Evolutionary conservation across 2,113 vertebrate genomes (phyloP).

Genomic region (Entomyzon cyanotis): DNA sequence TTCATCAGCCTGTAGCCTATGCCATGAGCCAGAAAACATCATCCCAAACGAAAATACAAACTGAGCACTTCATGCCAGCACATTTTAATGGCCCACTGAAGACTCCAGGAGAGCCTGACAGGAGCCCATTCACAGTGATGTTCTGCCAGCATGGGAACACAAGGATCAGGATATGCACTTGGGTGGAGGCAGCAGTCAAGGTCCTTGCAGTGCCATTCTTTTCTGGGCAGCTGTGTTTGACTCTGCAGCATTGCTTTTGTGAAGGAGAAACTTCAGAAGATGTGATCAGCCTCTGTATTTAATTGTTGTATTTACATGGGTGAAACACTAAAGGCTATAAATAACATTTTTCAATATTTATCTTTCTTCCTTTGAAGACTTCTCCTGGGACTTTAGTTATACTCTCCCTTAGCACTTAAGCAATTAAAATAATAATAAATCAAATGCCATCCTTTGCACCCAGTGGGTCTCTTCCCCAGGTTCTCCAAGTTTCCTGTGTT

Average conservation of each 20-base stretch:
- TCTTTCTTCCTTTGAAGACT: slow-evolving; percentile 12
- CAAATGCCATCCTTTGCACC: neutral
- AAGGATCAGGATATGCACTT: neutral
- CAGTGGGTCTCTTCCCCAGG: neutral
- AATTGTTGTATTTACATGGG: neutral
- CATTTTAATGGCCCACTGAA: neutral
- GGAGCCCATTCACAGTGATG: neutral
- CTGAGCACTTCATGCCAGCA: neutral
- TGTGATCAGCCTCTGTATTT: neutral
- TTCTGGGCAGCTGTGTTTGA: neutral
- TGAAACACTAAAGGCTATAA: neutral
- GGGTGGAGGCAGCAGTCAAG: neutral
- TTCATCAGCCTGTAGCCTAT: neutral
- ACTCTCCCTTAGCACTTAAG: neutral
- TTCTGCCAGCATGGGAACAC: neutral
- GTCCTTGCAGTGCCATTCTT: neutral
- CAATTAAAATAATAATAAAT: slow-evolving; percentile 39
- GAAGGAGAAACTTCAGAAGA: neutral
- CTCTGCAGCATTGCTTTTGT: neutral
- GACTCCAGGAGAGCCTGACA: neutral
- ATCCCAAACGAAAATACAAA: neutral
- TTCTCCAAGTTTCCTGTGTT: neutral
- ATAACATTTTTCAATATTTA: slow-evolving; percentile 14
- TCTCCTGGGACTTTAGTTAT: neutral
- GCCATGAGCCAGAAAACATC: neutral